Conservation (phyloP, 2,888 invertebrate species). For the Ceramica pisi region DNA sequence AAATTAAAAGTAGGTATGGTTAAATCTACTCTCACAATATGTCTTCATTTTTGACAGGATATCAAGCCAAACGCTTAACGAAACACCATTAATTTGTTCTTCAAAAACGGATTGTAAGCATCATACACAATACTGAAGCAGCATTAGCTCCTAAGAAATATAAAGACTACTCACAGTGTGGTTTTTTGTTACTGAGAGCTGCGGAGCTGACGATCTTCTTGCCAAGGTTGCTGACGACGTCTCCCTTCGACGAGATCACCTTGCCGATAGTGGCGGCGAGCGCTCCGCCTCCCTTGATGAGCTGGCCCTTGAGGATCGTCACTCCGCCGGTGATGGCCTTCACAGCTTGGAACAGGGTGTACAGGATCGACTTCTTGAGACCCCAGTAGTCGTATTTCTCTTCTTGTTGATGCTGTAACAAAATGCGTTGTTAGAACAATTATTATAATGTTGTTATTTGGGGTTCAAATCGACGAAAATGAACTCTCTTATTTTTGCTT, state of each 20-base stretch:
- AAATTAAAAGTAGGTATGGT: neutral
- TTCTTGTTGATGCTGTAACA: constrained; percentile 75
- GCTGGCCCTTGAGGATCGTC: constrained; percentile 96
- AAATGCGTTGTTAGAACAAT: neutral
- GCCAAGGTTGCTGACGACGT: constrained; percentile 94
- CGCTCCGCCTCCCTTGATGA: constrained; percentile 95
- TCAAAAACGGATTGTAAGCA: neutral
- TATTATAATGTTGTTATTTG: neutral
- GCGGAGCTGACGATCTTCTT: constrained; percentile 95
- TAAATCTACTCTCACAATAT: neutral
- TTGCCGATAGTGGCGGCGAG: constrained; percentile 87
- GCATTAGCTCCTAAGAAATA: neutral
- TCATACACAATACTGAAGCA: neutral
- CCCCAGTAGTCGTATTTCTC: constrained; percentile 93
- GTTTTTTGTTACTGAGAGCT: constrained; percentile 90
- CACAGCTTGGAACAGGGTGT: constrained; percentile 96
- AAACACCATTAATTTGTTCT: neutral
- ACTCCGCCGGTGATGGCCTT: constrained; percentile 97
- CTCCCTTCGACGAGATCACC: constrained; percentile 94
- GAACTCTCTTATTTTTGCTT: too few species aligned
- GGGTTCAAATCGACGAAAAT: too few species aligned
- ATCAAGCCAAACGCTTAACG: neutral
- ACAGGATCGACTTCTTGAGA: constrained; percentile 95
- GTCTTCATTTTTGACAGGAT: too few species aligned
- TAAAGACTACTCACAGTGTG: constrained; percentile 74